Evolutionary conservation across 2,113 vertebrate species (phyloP).

Genomic region (Nesoenas mayeri): DNA sequence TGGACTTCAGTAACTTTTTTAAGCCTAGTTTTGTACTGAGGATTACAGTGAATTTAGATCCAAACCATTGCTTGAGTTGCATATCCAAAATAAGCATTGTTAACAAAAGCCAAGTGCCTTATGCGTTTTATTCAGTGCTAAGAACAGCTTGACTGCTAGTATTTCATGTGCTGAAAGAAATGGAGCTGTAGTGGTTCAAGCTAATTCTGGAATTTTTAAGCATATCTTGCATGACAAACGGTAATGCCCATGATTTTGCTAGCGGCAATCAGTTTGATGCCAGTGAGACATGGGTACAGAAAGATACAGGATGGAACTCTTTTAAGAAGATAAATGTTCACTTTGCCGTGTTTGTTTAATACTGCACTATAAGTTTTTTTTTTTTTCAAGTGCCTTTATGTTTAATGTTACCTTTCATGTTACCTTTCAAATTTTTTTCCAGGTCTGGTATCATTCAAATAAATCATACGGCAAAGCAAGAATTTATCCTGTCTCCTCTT

Average conservation of each 20-base stretch:
- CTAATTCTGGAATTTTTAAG: slow-evolving; percentile 5
- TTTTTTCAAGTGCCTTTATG: neutral
- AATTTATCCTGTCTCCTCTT: neutral
- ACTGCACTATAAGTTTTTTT: neutral
- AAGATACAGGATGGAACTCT: neutral
- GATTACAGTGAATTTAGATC: slow-evolving; percentile 41
- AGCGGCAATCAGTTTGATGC: neutral
- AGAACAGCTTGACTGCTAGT: slow-evolving; percentile 38
- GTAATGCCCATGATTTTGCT: neutral
- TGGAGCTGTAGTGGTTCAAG: neutral
- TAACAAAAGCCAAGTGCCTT: slow-evolving; percentile 47
- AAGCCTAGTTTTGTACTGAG: slow-evolving; percentile 46
- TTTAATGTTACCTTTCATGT: neutral
- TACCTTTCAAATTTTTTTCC: neutral
- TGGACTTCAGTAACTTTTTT: slow-evolving; percentile 39
- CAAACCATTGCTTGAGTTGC: slow-evolving; percentile 37
- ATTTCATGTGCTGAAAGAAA: slow-evolving; percentile 15
- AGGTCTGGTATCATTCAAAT: neutral
- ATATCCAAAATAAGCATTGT: slow-evolving; percentile 60
- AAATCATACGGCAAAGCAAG: neutral
- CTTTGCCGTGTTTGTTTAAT: neutral
- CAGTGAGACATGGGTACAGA: accelerated
- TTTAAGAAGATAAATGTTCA: neutral
- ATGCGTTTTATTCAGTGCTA: slow-evolving; percentile 31
- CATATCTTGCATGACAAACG: neutral